Conservation (phyloP, 2,797 vertebrate genomes). For the Lacerta bilineata region DNA sequence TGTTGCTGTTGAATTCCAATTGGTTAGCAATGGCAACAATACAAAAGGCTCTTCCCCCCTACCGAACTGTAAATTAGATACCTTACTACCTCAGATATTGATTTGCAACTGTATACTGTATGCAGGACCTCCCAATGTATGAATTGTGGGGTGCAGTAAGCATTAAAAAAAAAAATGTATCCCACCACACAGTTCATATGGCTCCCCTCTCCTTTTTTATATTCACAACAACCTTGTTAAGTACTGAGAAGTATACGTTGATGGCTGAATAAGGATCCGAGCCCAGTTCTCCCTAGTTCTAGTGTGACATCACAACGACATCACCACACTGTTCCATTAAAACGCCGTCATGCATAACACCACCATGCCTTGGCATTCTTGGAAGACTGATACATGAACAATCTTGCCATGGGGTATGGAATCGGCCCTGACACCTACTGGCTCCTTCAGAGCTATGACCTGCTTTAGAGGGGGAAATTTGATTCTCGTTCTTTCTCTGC, state of each 20-base stretch:
- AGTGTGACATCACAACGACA: neutral
- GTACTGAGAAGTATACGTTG: neutral
- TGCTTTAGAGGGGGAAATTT: neutral
- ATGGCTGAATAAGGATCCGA: neutral
- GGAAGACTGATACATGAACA: neutral
- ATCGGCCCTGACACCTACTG: neutral
- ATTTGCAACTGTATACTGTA: too few relatives aligned
- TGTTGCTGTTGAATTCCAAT: neutral
- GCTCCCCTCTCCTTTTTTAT: neutral
- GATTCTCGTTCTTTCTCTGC: neutral
- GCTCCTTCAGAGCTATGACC: neutral
- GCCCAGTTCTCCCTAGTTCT: neutral
- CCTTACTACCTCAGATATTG: neutral
- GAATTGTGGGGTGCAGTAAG: neutral
- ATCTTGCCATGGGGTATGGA: neutral
- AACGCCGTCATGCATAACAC: neutral
- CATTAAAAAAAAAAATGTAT: neutral
- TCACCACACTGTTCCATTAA: neutral
- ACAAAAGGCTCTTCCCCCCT: neutral
- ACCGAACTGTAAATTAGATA: neutral
- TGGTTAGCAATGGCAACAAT: neutral
- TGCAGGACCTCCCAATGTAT: neutral
- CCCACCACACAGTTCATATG: neutral
- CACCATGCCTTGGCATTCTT: neutral
- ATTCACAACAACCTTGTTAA: neutral